Evolutionary conservation across 1,140 invertebrate species (phyloP), one percentile per base, ranked within the genome.

Genomic region (Zeugodacus cucurbitae): DNA sequence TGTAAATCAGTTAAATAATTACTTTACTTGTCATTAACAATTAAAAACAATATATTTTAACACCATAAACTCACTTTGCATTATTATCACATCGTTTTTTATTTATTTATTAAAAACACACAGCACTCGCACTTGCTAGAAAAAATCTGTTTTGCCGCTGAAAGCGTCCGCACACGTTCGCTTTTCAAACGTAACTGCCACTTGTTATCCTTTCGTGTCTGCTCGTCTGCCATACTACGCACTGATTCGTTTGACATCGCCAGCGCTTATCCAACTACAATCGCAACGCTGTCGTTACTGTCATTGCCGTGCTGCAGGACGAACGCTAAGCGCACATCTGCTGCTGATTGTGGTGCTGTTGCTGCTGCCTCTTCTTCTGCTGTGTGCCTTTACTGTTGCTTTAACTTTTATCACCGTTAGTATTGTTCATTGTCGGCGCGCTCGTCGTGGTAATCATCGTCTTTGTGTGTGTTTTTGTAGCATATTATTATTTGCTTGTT

Each of bases 101-200:
- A 8, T 78, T 78, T 44, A 78, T 37, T 78, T 41, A 70, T 22
- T 3, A 2, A 4, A 37, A 2, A 44, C 70, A 22, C 70, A 41
- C 48, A 54, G 26, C 14, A 20, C 32, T 58, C 44, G 10, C n/a
- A 37, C 41, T 85, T 41, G 32, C 2, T n/a, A n/a, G n/a, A n/a
- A n/a, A 62, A 87, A 59, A 59, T 17, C 3, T n/a, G 11, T 5
- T 54, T 37, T 29, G 26, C n/a, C 58, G 85, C 85, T 34, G 22
- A 57, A 87, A 58, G 54, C 58, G 54, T 62, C 85, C 37, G 54
- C 58, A 58, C 85, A 34, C 57, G 85, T 87, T 59, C 85, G 85
- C 85, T 34, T 59, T 87, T 59, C 32, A 87, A 87, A 87, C 54
- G 58, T 62, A 87, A 87, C 85, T 87, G 85, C 85, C 85, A 62